Base-by-base conservation (phyloP, 2,888 invertebrate genomes). In the Mesorhabditis spiculigera region DNA sequence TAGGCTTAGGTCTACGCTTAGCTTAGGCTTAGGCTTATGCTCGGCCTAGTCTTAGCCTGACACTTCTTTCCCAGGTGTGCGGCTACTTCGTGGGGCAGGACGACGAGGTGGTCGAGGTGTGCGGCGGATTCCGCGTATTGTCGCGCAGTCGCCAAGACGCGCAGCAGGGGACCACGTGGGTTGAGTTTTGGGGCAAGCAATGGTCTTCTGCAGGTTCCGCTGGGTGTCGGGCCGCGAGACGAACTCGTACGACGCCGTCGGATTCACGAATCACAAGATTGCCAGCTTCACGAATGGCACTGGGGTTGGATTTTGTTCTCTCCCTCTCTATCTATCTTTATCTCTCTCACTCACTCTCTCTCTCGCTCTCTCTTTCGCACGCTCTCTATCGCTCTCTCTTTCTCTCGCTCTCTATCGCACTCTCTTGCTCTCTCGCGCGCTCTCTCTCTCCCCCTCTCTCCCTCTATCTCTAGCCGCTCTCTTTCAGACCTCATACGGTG, bases 121-220 rank as follows among this genome's bases (percentile, higher is more conserved):
- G 79, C 65, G 78, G 78, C 42, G 80, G 80, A 63, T 81, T 81
- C 76, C 72, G 80, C 10, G 73, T 81, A n/a, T 74, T 81, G 28
- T 71, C 73, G 16, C 66, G 74, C 4, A 74, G 70, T n/a, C 70
- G 74, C 5, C 64, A 68, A 61, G 28, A 71, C 73, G 16, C 66
- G 74, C 5, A 74, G 70, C 16, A 68, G 74, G 5, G 63, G 67
- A 61, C 69, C 61, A 76, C 78, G 67, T 75, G 16, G 8, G 58
- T 50, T 50, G 28, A n/a, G 28, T 28, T 1, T 28, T 28, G 28
- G 28, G 28, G 28, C 28, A 28, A 3, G 1, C 1, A 28, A 28
- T 28, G 1, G 1, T 28, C 28, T 1, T 28, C n/a, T 50, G 2
- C 58, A 50, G 58, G 8, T 50, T 50, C 58, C 10, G n/a, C 8